A percentile compares a stretch with the other conserved stretches of the same genome.
These are phyloP conservation scores for Isotomurus palustris DNA, from an alignment of 2,888 invertebrate species.

Conservation along the genomic window DNA sequence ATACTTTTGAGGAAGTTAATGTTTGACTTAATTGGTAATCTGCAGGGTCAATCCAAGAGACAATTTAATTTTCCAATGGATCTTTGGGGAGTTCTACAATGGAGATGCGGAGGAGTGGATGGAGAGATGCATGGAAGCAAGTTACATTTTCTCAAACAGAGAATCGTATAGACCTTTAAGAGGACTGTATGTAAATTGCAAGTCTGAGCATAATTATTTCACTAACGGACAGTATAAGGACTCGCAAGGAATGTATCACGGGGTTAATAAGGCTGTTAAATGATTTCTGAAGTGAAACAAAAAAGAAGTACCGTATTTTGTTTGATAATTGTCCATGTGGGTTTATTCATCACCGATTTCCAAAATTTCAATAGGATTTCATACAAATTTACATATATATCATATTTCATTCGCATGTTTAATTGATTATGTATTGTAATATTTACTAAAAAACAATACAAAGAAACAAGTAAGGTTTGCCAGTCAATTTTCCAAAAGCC, in stretches of 20 bases:
- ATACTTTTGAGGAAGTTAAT: background rate
- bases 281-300: too few relatives aligned
- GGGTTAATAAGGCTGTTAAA: too few relatives aligned
- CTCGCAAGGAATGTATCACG: background rate
- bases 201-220: slow-evolving; percentile 31
- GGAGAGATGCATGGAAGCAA: slow-evolving; percentile 30
- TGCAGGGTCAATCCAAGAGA: slow-evolving; percentile 27
- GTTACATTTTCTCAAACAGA: slow-evolving; percentile 19
- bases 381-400: too few relatives aligned
- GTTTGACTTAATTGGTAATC: background rate
- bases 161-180: slow-evolving; percentile 29
- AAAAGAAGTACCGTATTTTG: too few relatives aligned
- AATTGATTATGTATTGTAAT: too few relatives aligned
- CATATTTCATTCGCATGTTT: too few relatives aligned
- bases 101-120: slow-evolving; percentile 24
- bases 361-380: too few relatives aligned
- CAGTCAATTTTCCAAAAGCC: too few relatives aligned
- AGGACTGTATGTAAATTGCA: slow-evolving; percentile 28
- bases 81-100: slow-evolving; percentile 33
- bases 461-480: too few relatives aligned
- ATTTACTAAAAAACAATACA: too few relatives aligned
- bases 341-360: too few relatives aligned
- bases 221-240: slow-evolving; percentile 14
- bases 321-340: too few relatives aligned
- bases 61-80: slow-evolving; percentile 30